Evolutionary conservation across 2,113 vertebrate species (phyloP), one percentile per base, ranked within the genome.

Genomic region (Cacatua alba): DNA sequence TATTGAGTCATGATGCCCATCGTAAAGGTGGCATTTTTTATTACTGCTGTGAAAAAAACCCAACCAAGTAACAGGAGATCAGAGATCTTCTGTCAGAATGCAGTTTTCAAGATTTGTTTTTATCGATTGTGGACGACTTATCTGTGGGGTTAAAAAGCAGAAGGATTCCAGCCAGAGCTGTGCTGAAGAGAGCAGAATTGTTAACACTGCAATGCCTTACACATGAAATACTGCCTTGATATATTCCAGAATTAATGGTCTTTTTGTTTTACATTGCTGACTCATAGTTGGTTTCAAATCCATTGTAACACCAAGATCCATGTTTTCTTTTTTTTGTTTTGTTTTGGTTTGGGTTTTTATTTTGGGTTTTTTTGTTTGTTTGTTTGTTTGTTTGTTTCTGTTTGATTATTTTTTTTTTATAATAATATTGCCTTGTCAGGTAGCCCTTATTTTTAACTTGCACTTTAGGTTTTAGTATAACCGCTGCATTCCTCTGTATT

Each of bases 1-100:
- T 60, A 28, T 48, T 0, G 0, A 77, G 17, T 81, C 26, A 60
- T 29, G 11, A 51, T 55, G 20, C 1, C 3, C 41, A 25, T 62
- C 1, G 1, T 43, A 62, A 69, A 71, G 13, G 6, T 28, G 9
- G 4, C 11, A 49, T 46, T 0, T 1, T 67, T 87, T 80, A 33
- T 29, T 71, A 51, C 25, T 84, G 16, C 25, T 81, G 26, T 63
- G 33, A 28, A 51, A 62, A 81, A 67, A 44, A 0, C 0, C 0
- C 11, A 59, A 49, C 0, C 1, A 75, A 43, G 78, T 59, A 62
- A 19, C 4, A 78, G 13, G 9, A 62, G 3, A 75, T 33, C 17
- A 59, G 51, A 88, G 3, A 9, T 63, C 9, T 87, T 28, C 21
- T 74, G 7, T 84, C 11, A 71, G 46, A 82, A 63, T 46, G 8